Base-by-base conservation (phyloP, 2,797 vertebrate species). In the Sitta carolinensis region DNA sequence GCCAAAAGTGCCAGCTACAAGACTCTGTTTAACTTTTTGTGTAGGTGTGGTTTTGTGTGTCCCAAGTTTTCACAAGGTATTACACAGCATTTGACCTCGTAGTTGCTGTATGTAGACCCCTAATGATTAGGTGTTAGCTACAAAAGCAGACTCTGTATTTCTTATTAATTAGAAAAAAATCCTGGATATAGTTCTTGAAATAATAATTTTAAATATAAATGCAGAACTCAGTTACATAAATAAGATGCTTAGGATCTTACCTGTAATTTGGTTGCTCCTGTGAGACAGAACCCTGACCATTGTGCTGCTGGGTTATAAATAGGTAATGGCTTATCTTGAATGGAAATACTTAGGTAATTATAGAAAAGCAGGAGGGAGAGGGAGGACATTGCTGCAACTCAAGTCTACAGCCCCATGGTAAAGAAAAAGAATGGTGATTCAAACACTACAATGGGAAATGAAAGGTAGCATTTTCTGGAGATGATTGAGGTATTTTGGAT, bases 381-480 rank as follows among this genome's bases (percentile, higher is more conserved):
- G 17, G 23, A 62, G 8, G 19, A 66, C 13, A 6, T 16, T 51
- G 11, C 26, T 70, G 32, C 34, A 69, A 43, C 2, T 2, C 11
- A 64, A 48, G 19, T 23, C 20, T 68, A 9, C 4, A 0, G 3
- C 8, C 5, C 3, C 4, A 34, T 8, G 7, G 11, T 29, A 15
- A 58, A 9, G 16, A 18, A 58, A 58, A 32, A 54, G 11, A 54
- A 58, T 55, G 13, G 13, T 4, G 9, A 20, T 36, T 62, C 30
- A 57, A 57, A 20, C 5, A 40, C 4, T 81, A 7, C 26, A 52
- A 2, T 26, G 18, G 43, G 38, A 76, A 88, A 62, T 17, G 4
- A 5, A 93, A 20, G 5, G 4, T 15, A 32, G 2, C 25, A 55
- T 64, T 87, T 79, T 2, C 17, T 83, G 42, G 34, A 51, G 6